Base-by-base conservation (phyloP, 1,140 invertebrate genomes). In the Leptinotarsa defecta region DNA sequence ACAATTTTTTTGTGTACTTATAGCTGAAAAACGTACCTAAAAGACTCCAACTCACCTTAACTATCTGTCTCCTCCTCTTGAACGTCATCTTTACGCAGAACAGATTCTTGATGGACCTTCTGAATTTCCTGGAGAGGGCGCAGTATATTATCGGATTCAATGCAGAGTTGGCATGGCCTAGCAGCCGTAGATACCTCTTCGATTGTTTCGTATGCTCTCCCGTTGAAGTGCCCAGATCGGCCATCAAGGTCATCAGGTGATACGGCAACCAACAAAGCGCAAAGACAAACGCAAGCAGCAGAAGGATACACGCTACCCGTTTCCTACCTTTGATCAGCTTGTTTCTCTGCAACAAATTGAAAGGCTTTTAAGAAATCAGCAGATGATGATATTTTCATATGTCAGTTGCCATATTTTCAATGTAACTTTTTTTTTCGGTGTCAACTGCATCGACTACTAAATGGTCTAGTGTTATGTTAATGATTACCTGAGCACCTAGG, bases 81-180 rank as follows among this genome's bases (percentile, higher is more conserved):
- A 80, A 82, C 34, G 74, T 74, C 17, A 81, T 78, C 19, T 77
- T 80, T 13, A 73, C 83, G 74, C 88, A 88, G 0, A 93, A 83
- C 19, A 92, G 84, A 77, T 90, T 89, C 22, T 87, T 86, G 2
- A 90, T 87, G 57, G 91, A 93, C 62, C 91, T 89, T 81, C 95
- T 89, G 84, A 97, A 96, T 85, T 94, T 95, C 57, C 92, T 90
- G 27, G 94, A 95, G 90, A 96, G 94, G 80, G 95, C 90, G 82
- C 94, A 95, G 84, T 96, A 96, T 5, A 97, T 91, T 63, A 96
- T 90, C 0, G 95, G 95, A 85, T 97, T 96, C 77, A 96, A 90
- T 43, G 94, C 94, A 11, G 93, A 94, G 85, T 95, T 95, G 3
- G 91, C 90, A 81, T 95, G 93, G 76, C 93, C 89, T 71, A 90